Evolutionary conservation across 2,113 vertebrate species (phyloP).

Genomic region (Datnioides undecimradiatus): DNA sequence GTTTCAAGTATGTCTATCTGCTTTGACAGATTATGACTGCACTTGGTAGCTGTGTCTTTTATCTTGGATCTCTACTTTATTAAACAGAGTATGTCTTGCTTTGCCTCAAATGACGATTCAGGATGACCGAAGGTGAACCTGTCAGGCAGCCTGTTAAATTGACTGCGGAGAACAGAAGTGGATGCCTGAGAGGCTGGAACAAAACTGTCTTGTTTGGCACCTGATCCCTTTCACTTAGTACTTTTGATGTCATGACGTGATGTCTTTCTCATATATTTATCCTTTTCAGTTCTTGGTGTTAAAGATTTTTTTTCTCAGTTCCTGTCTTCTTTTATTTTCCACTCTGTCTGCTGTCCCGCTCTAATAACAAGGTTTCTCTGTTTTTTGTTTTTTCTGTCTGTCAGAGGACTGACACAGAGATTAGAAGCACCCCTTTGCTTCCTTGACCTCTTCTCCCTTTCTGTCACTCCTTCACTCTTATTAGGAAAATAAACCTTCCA

Average conservation of each 20-base stretch:
- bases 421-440: conserved; percentile 11
- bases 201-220: conserved; percentile 8
- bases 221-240: conserved; percentile 10
- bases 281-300: background rate
- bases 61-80: conserved; percentile 42
- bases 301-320: background rate
- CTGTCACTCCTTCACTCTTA: conserved; percentile 5
- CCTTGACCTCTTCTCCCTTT: conserved; percentile 27
- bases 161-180: conserved; percentile 19
- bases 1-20: conserved; percentile 51
- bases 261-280: conserved; percentile 17
- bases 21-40: conserved; percentile 46
- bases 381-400: no score
- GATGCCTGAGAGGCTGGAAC: conserved; percentile 1
- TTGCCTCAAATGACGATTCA: conserved; percentile 14
- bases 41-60: conserved; percentile 31
- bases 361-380: background rate
- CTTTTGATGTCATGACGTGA: conserved; percentile 5
- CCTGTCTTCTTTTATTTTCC: conserved; percentile 12
- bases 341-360: background rate
- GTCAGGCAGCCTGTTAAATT: conserved; percentile 35
- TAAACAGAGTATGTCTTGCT: conserved; percentile 17
- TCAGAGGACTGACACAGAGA: conserved; percentile 13
- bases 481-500: conserved; percentile 46
- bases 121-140: conserved; percentile 33